Conservation (phyloP, 2,888 invertebrate genomes). For the Epirrita christyi region DNA sequence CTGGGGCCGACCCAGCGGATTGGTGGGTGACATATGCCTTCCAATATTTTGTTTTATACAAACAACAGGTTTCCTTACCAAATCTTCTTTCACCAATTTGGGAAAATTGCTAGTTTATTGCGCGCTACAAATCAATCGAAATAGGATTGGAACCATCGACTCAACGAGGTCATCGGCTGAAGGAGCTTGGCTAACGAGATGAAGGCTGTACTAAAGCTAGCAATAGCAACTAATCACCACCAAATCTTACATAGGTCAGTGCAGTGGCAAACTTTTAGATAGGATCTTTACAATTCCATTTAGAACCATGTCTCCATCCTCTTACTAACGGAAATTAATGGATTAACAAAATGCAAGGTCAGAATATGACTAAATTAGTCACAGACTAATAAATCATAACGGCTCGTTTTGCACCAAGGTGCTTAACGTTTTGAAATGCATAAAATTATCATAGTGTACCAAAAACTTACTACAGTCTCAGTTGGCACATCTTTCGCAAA, state of each 20-base stretch:
- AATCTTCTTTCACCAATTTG: too few relatives aligned
- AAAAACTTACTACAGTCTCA: too few relatives aligned
- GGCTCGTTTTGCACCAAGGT: conserved; percentile 17
- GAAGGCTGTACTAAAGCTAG: not conserved
- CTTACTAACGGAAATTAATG: conserved; percentile 20
- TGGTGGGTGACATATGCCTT: too few relatives aligned
- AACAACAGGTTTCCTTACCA: too few relatives aligned
- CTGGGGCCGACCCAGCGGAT: too few relatives aligned
- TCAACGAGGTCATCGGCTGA: not conserved
- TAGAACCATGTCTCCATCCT: not conserved
- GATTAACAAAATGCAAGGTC: conserved; percentile 26
- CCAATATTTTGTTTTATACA: too few relatives aligned
- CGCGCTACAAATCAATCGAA: too few relatives aligned
- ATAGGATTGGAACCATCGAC: not conserved
- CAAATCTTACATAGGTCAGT: not conserved
- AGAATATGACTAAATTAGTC: conserved; percentile 29
- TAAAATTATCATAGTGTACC: not conserved
- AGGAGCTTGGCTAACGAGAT: not conserved
- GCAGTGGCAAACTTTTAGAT: not conserved
- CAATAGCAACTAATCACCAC: not conserved
- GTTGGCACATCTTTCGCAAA: too few relatives aligned
- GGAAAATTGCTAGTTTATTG: too few relatives aligned
- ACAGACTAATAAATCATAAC: conserved; percentile 33
- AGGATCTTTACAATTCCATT: conserved; percentile 14
- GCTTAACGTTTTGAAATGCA: conserved; percentile 16